Conservation (phyloP, 2,113 vertebrate species). For the Perca fluviatilis region DNA sequence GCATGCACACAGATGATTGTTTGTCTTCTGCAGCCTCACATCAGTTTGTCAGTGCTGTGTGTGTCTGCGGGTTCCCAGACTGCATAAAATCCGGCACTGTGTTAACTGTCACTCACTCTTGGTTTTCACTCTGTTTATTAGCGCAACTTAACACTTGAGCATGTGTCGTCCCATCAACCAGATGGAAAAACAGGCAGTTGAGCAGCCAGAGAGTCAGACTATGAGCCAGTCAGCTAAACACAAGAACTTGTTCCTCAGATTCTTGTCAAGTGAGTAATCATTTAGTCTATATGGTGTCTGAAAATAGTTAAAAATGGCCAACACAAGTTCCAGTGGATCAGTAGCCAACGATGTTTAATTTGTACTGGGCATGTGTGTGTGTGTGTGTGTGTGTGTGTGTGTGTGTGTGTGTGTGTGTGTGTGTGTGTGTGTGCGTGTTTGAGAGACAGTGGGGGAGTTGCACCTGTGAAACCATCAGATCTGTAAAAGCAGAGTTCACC, state of each 20-base stretch:
- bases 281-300: background rate
- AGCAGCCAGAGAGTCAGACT: slow-evolving; percentile 6
- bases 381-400: background rate
- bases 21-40: background rate
- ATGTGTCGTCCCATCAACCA: slow-evolving; percentile 27
- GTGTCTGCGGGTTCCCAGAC: background rate
- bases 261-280: background rate
- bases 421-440: background rate
- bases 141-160: slow-evolving; percentile 20
- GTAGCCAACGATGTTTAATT: background rate
- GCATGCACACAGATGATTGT: background rate
- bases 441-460: background rate
- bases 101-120: background rate
- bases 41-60: background rate
- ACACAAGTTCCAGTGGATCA: background rate
- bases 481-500: background rate
- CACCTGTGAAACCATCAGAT: background rate
- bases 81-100: no score
- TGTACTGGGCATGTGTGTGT: background rate
- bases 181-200: slow-evolving; percentile 7
- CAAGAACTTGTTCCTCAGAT: background rate
- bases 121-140: background rate
- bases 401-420: background rate
- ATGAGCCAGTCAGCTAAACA: background rate
- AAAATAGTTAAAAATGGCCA: background rate